Conservation (phyloP, 2,113 vertebrate species). For the Campylomormyrus tamandua region DNA sequence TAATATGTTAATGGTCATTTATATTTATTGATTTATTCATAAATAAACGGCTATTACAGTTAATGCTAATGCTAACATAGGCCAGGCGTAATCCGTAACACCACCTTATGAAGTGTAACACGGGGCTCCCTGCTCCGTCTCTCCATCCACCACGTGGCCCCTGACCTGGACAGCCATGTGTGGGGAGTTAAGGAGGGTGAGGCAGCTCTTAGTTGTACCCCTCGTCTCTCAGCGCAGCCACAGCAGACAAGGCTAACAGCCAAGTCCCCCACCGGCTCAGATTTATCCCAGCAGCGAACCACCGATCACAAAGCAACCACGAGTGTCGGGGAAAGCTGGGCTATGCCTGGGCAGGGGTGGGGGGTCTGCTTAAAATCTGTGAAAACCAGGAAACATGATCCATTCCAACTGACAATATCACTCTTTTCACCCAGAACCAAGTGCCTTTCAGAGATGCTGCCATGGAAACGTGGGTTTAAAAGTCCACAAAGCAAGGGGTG, state of each 20-base stretch:
- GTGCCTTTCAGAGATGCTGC: constrained; percentile 64
- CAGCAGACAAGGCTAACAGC: constrained; percentile 55
- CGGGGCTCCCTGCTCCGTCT: neutral
- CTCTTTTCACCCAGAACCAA: constrained; percentile 57
- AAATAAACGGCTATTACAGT: neutral
- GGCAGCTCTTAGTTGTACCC: constrained; percentile 18
- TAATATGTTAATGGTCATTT: neutral
- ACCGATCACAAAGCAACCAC: constrained; percentile 30
- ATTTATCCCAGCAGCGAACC: constrained; percentile 57
- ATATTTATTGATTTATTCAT: neutral
- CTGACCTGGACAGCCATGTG: neutral
- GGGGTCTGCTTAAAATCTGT: constrained; percentile 41
- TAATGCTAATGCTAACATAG: neutral
- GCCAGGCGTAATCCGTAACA: neutral
- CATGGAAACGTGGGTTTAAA: constrained; percentile 68
- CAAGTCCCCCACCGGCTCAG: constrained; percentile 47
- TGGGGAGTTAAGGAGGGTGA: neutral
- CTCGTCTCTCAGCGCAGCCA: constrained; percentile 47
- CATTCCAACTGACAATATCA: constrained; percentile 57
- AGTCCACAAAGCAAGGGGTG: constrained; percentile 61
- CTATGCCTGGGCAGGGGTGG: neutral
- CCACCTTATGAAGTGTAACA: neutral
- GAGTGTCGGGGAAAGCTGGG: neutral
- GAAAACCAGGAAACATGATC: constrained; percentile 50
- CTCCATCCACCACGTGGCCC: neutral